These are phyloP conservation scores for Acanthococcus lagerstroemiae DNA, from an alignment of 2,888 invertebrate genomes.

Conservation along the genomic window DNA sequence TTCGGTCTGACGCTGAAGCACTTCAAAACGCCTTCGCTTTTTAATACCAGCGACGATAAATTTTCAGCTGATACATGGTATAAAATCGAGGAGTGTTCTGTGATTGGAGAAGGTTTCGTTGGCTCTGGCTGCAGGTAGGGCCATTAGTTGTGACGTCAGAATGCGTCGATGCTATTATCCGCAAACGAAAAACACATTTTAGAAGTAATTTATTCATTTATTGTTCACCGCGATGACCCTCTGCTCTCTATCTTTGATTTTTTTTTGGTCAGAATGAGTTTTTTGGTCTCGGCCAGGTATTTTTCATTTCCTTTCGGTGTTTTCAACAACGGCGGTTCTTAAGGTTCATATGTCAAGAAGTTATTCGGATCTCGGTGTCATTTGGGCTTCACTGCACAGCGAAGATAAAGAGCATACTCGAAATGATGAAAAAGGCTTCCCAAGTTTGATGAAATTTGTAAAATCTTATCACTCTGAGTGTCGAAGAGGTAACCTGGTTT, in stretches of 20 bases:
- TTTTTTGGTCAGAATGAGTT: neutral
- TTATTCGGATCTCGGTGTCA: neutral
- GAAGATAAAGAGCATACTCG: too few species aligned
- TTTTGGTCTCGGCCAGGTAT: neutral
- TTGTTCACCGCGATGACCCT: neutral
- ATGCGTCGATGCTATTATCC: neutral
- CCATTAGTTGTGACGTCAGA: slow-evolving; percentile 13
- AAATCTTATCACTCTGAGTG: too few species aligned
- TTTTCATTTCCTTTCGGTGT: too few species aligned
- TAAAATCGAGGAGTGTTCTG: slow-evolving; percentile 15
- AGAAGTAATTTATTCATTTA: slow-evolving; percentile 23
- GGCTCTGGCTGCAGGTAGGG: neutral
- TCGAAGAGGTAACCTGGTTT: too few species aligned
- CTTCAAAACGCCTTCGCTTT: slow-evolving; percentile 20
- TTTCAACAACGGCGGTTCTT: too few species aligned
- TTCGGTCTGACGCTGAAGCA: too few species aligned
- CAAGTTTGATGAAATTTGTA: too few species aligned
- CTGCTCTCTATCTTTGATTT: neutral
- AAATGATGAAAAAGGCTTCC: too few species aligned
- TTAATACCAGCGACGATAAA: slow-evolving; percentile 18
- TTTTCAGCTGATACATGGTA: slow-evolving; percentile 21
- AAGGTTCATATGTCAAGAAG: neutral
- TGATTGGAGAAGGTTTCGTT: slow-evolving; percentile 5
- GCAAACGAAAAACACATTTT: slow-evolving; percentile 5
- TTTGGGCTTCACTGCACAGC: neutral